A percentile compares a stretch with the other conserved stretches of the same genome.
Conservation (phyloP, 1,140 invertebrate genomes). For the Cyrtorhinus lividipennis region DNA sequence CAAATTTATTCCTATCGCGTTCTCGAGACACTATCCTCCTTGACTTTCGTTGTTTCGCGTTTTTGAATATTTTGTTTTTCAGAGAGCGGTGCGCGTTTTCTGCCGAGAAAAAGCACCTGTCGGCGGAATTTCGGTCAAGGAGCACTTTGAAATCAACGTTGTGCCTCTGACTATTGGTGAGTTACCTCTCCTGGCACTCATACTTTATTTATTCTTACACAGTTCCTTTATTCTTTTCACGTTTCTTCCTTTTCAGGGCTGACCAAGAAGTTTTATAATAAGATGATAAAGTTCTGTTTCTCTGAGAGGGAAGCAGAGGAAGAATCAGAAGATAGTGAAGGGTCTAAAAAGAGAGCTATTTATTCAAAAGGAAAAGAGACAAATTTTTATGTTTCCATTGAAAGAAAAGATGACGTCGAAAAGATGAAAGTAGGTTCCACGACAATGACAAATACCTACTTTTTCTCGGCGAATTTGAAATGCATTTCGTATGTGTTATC, state of each 20-base stretch:
- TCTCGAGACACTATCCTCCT: too few relatives aligned
- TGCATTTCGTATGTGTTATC: too few relatives aligned
- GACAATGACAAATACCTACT: too few relatives aligned
- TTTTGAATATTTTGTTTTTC: too few relatives aligned
- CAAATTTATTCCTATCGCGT: too few relatives aligned
- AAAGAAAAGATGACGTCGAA: constrained; percentile 84
- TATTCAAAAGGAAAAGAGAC: constrained; percentile 51
- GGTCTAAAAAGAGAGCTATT: constrained; percentile 28
- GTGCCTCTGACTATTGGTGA: constrained; percentile 80
- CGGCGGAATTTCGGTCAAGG: constrained; percentile 94
- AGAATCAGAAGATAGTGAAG: constrained; percentile 43
- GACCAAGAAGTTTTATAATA: constrained; percentile 95
- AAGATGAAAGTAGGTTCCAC: constrained; percentile 71
- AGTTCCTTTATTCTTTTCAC: too few relatives aligned
- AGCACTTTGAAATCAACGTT: constrained; percentile 95
- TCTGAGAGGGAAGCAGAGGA: constrained; percentile 88
- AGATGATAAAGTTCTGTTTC: constrained; percentile 96
- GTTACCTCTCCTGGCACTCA: too few relatives aligned
- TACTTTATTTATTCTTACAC: too few relatives aligned
- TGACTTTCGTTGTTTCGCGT: too few relatives aligned
- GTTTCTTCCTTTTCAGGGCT: constrained; percentile 41
- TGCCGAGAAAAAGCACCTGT: constrained; percentile 83
- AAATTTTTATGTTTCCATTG: constrained; percentile 75
- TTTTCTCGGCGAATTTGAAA: too few relatives aligned
- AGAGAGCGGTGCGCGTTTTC: constrained; percentile 71